A percentile compares a stretch with the other conserved stretches of the same genome.
Conservation (phyloP, 1,140 invertebrate genomes). For the Bombus pascuorum region DNA sequence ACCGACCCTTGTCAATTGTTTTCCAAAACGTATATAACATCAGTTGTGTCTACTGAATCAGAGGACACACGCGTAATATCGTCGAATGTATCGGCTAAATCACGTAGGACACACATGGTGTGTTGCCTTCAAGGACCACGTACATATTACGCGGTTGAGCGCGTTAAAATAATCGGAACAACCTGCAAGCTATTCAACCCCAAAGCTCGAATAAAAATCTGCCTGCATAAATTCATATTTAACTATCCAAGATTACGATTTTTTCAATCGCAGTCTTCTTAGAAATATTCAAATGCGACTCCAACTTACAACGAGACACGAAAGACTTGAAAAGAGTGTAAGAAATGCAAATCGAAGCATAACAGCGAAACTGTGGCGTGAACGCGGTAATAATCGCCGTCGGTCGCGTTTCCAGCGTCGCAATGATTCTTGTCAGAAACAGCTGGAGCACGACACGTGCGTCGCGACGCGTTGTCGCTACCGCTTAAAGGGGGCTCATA, state of each 20-base stretch:
- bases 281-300: background rate
- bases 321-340: background rate
- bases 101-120: background rate
- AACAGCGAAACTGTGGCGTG: background rate
- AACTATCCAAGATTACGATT: background rate
- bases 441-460: conserved; percentile 9
- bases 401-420: conserved; percentile 1
- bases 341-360: background rate
- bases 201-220: background rate
- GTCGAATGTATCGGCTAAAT: too few relatives aligned
- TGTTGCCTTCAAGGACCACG: background rate
- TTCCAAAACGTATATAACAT: background rate
- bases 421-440: conserved; percentile 8
- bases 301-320: too few relatives aligned
- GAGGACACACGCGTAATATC: too few relatives aligned
- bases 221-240: background rate
- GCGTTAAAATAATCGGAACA: background rate
- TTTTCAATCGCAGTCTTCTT: background rate
- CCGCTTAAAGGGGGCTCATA: background rate
- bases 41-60: too few relatives aligned
- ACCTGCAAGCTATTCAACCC: background rate
- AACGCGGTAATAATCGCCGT: background rate
- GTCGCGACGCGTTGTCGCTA: background rate
- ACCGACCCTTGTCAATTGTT: background rate
- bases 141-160: background rate